Conservation (phyloP, 2,888 invertebrate genomes). For the Steinernema hermaphroditum region DNA sequence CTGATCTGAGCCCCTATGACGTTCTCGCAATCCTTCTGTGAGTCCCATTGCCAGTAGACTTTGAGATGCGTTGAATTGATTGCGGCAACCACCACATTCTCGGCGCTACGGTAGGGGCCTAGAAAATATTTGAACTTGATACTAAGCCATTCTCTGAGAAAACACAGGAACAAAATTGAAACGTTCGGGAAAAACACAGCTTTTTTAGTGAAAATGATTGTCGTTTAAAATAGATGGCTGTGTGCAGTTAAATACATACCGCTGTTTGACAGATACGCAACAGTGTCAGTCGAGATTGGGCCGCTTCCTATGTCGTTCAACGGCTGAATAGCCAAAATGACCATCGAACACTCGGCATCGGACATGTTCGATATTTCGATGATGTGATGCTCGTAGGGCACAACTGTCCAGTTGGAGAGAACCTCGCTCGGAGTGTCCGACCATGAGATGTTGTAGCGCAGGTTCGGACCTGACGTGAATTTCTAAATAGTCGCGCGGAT, state of each 20-base stretch:
- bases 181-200: too few species aligned
- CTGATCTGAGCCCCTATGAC: conserved; percentile 43
- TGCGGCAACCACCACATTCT: conserved; percentile 44
- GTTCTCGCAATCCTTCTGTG: conserved; percentile 47
- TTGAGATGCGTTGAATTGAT: conserved; percentile 59
- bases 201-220: too few species aligned
- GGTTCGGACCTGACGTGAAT: conserved; percentile 47
- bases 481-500: conserved; percentile 11
- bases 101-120: conserved; percentile 50
- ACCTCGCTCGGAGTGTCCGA: conserved; percentile 39
- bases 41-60: conserved; percentile 56
- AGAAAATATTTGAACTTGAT: background rate
- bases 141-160: background rate
- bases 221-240: too few species aligned
- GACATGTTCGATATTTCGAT: conserved; percentile 4
- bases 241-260: conserved; percentile 34
- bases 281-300: conserved; percentile 51
- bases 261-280: conserved; percentile 51
- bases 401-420: conserved; percentile 20
- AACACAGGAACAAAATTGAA: background rate
- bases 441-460: conserved; percentile 61
- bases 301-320: conserved; percentile 58
- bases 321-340: conserved; percentile 57
- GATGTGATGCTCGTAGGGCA: conserved; percentile 24
- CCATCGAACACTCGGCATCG: conserved; percentile 46